Percentiles rank a stretch among this genome's conserved stretches.
These are phyloP conservation scores for Sebastes nivosus DNA, from an alignment of 2,797 vertebrate genomes.

Conservation along the genomic window DNA sequence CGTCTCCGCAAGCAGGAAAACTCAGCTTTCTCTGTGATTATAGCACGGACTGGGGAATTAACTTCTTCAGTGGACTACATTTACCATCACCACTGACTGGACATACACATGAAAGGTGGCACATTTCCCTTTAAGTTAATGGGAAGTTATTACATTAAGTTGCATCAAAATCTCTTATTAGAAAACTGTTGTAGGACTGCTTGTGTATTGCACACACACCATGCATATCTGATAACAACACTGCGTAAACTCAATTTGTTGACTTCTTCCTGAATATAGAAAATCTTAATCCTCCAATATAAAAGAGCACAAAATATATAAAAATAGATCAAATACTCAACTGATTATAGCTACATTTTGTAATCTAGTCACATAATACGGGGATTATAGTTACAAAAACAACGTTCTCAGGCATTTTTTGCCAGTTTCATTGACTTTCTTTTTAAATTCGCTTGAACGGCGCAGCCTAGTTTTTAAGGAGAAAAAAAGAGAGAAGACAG, in stretches of 20 bases:
- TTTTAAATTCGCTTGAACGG: conserved; percentile 17
- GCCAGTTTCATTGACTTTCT: background rate
- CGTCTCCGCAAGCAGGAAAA: background rate
- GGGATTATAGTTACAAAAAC: background rate
- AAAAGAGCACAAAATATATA: background rate
- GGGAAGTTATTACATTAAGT: conserved; percentile 1
- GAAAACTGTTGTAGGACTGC: background rate
- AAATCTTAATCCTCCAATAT: background rate
- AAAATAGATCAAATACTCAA: background rate
- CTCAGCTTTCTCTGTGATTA: background rate
- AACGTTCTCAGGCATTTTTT: background rate
- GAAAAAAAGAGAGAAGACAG: conserved; percentile 14
- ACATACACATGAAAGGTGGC: background rate
- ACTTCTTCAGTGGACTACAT: background rate
- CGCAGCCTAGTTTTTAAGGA: conserved; percentile 17
- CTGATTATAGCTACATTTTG: background rate
- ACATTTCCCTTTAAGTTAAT: background rate
- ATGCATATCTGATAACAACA: background rate
- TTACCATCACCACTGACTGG: background rate
- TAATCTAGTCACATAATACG: conserved; percentile 6
- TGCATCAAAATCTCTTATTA: background rate
- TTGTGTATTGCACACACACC: background rate
- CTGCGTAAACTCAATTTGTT: background rate
- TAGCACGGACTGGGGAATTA: background rate
- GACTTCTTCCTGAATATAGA: background rate